These are phyloP conservation scores for Hylaeus volcanicus DNA, from an alignment of 1,140 invertebrate genomes.

Conservation along the genomic window DNA sequence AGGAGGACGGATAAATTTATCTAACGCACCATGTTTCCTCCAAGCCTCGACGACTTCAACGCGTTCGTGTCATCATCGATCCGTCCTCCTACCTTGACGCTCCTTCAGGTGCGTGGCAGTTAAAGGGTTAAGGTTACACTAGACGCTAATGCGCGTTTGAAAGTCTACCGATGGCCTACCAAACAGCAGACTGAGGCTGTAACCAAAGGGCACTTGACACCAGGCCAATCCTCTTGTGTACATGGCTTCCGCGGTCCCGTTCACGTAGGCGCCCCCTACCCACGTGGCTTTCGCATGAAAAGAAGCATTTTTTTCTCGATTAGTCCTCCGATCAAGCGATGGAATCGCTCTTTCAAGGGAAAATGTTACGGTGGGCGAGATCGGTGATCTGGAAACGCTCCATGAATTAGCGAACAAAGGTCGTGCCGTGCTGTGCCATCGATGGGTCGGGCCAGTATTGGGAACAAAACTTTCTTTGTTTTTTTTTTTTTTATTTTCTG, in stretches of 20 bases:
- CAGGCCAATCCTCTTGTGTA: conserved; percentile 86
- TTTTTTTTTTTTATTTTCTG: not conserved
- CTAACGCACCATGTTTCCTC: not conserved
- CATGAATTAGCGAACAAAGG: not conserved
- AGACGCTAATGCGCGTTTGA: not conserved
- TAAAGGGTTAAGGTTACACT: conserved; percentile 42
- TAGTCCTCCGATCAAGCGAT: conserved; percentile 22
- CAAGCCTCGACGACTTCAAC: conserved; percentile 14
- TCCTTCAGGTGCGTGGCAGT: conserved; percentile 3
- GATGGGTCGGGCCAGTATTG: not conserved
- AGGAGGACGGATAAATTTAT: conserved; percentile 7
- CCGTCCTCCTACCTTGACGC: not conserved
- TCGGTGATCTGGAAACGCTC: conserved; percentile 23
- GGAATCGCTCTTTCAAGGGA: conserved; percentile 38
- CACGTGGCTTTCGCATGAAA: conserved; percentile 84
- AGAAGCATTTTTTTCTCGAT: conserved; percentile 9
- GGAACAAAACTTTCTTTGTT: not conserved
- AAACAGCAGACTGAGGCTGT: conserved; percentile 88
- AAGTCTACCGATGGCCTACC: conserved; percentile 78
- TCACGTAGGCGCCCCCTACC: conserved; percentile 92
- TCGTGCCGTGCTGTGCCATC: not conserved
- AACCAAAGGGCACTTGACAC: conserved; percentile 91
- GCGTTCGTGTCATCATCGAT: conserved; percentile 17
- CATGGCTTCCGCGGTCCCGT: conserved; percentile 90
- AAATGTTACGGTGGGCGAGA: conserved; percentile 30